phyloP scores from a whole-genome alignment of 2,797 vertebrate species.

The Muscicapa striata region DNA sequence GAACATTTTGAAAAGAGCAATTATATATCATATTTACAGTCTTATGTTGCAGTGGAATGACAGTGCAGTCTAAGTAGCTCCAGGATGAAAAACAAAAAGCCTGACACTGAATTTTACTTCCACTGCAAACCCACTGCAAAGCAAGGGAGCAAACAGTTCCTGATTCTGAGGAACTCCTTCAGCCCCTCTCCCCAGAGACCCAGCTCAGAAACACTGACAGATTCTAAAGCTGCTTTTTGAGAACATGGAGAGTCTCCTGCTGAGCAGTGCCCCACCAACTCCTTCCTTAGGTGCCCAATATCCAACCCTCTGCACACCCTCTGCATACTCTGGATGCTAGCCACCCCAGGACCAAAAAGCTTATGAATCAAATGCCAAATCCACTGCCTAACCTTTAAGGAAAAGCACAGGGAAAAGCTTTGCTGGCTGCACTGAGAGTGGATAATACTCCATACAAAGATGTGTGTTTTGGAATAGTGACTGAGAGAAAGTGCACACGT shows the following conservation, averaged over 20 bases:
- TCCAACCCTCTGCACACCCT: not conserved
- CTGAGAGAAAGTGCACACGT: not conserved
- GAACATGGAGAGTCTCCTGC: not conserved
- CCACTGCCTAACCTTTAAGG: not conserved
- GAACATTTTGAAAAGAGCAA: not conserved
- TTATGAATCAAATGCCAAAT: not conserved
- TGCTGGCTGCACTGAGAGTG: not conserved
- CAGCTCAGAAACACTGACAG: not conserved
- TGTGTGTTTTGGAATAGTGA: not conserved
- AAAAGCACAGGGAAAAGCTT: not conserved
- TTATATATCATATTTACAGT: not conserved
- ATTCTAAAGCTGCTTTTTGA: not conserved
- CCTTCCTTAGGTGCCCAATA: not conserved
- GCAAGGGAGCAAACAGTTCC: not conserved
- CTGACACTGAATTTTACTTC: not conserved
- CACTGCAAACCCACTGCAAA: not conserved
- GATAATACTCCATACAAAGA: not conserved
- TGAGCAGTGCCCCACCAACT: not conserved
- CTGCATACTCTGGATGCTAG: not conserved
- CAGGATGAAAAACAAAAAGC: not conserved
- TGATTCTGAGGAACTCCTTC: not conserved
- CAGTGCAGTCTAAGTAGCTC: not conserved
- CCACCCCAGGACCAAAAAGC: not conserved
- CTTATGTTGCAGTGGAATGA: not conserved
- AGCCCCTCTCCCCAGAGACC: not conserved